Percentiles rank a stretch among this genome's conserved stretches.
phyloP scores from a whole-genome alignment of 2,113 vertebrate genomes.

The Phylloscopus whistleri region DNA sequence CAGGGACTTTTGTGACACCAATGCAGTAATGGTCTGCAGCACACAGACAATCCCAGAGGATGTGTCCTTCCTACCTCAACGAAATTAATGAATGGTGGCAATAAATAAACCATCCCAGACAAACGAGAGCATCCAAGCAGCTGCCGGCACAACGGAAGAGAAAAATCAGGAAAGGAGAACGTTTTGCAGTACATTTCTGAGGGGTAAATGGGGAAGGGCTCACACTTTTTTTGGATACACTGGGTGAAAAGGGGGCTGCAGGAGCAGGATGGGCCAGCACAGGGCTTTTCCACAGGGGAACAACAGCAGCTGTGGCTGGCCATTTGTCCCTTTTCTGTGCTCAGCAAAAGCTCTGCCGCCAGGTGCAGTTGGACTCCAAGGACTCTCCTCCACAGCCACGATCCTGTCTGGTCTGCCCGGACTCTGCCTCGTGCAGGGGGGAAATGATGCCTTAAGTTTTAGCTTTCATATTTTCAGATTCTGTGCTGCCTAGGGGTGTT shows the following conservation, averaged over 20 bases:
- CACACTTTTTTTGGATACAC: neutral
- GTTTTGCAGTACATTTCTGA: neutral
- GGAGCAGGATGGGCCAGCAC: neutral
- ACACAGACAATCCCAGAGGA: constrained; percentile 2
- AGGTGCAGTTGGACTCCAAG: accelerated
- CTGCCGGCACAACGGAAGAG: accelerated
- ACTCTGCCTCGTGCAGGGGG: accelerated
- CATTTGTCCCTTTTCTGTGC: neutral
- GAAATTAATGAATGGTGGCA: constrained; percentile 35
- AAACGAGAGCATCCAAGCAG: neutral
- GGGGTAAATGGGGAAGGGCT: too few relatives aligned
- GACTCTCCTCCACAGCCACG: accelerated
- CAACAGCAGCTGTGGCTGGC: neutral
- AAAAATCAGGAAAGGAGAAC: neutral
- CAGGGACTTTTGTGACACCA: neutral
- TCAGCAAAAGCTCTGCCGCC: neutral
- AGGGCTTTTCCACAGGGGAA: neutral
- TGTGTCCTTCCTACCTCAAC: constrained; percentile 11
- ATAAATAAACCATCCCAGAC: constrained; percentile 35
- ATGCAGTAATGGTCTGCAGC: constrained; percentile 47
- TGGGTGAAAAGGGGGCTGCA: neutral
- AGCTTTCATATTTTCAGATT: neutral
- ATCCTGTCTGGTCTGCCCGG: neutral
- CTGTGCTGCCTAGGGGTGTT: neutral
- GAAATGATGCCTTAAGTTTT: neutral